Evolutionary conservation across 2,888 invertebrate genomes (phyloP).

Genomic region (Chrysolina oricalcia): DNA sequence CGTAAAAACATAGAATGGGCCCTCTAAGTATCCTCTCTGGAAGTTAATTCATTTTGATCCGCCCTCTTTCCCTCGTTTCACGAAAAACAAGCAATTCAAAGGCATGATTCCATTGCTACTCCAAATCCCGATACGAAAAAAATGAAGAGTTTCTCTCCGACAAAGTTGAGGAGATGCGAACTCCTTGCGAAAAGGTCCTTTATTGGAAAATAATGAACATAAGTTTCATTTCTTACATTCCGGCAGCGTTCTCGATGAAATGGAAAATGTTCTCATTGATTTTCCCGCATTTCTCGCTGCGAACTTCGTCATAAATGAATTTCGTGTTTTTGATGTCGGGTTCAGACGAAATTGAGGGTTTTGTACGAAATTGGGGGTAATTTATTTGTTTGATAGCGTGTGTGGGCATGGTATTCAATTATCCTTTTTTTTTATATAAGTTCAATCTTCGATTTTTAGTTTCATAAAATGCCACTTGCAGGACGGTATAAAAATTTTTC

Average conservation of each 20-base stretch:
- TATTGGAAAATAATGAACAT: constrained; percentile 34
- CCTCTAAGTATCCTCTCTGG: not conserved
- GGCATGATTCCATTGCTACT: constrained; percentile 6
- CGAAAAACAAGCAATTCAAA: constrained; percentile 23
- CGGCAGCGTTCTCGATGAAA: constrained; percentile 18
- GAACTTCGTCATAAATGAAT: constrained; percentile 21
- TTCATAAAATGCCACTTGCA: too few species aligned
- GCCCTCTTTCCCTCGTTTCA: constrained; percentile 8
- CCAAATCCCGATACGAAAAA: constrained; percentile 17
- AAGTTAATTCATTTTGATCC: constrained; percentile 4
- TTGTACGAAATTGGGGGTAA: constrained; percentile 11
- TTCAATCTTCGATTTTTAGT: too few species aligned
- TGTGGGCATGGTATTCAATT: constrained; percentile 30
- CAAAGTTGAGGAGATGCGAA: constrained; percentile 24
- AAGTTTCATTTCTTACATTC: constrained; percentile 31
- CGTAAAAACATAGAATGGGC: too few species aligned
- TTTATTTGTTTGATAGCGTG: constrained; percentile 27
- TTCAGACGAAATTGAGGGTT: constrained; percentile 26
- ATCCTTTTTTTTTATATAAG: too few species aligned
- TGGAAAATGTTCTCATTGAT: constrained; percentile 28
- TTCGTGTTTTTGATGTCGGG: constrained; percentile 18
- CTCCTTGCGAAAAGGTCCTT: constrained; percentile 19
- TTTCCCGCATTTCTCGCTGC: constrained; percentile 16
- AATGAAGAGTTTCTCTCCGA: constrained; percentile 16
- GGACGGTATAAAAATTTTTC: too few species aligned